Evolutionary conservation across 2,888 invertebrate species (phyloP), one percentile per base, ranked within the genome.

Genomic region (Phalera bucephala): DNA sequence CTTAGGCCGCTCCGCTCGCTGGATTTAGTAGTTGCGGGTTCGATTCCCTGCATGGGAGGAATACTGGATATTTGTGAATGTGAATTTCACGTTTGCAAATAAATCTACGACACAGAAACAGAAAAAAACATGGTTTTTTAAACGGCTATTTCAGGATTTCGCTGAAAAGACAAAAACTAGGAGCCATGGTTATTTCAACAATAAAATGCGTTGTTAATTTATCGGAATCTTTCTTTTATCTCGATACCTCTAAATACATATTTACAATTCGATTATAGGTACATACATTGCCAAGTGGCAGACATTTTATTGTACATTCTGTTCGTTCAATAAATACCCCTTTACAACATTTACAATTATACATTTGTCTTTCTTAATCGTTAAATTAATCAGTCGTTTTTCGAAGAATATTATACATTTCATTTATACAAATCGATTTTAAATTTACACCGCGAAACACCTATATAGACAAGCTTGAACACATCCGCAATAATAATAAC

Each of bases 301-400:
- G 40, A 58, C 46, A 55, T 64, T 59, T n/a, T 61, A 68, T 63
- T 66, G 56, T 70, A 70, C 63, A 62, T 45, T 52, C 52, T 47
- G 42, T 50, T 58, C 32, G 37, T 55, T 61, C 57, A 72, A 77
- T 74, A 76, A 72, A 76, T 76, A 72, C 49, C 45, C 45, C 64
- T 62, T 64, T 70, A 72, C 61, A 64, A 23, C 72, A 75, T 76
- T 65, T 75, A 80, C 80, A 80, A 52, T 59, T 56, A 61, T 64
- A 62, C 63, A 64, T 59, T 53, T 64, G 52, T 56, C 45, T 55
- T 58, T 54, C 61, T 44, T 52, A 56, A 41, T 64, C 53, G 70
- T 69, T 71, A 71, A 68, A 72, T 49, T 81, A 76, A 74, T 86
- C 86, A 87, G 86, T 86, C 86, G 63, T 73, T 76, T 76, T 67